Percentiles rank a stretch among this genome's conserved stretches.
Evolutionary conservation across 2,797 vertebrate species (phyloP).

Genomic region (Oryzias sinensis): DNA sequence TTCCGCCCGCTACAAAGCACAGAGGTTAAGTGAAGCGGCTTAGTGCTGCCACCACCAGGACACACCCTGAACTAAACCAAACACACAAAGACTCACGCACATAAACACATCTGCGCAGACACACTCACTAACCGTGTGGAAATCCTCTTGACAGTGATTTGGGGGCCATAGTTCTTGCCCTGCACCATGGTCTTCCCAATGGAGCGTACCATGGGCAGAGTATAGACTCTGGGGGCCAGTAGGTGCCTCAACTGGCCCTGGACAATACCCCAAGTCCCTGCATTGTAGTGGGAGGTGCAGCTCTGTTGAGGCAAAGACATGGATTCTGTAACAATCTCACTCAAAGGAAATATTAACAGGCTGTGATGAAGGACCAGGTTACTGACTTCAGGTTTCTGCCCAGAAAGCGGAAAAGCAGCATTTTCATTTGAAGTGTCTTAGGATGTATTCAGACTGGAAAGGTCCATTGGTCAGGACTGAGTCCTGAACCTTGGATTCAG

Average conservation of each 20-base stretch:
- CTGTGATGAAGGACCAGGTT: no score
- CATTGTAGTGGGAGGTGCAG: conserved; percentile 79
- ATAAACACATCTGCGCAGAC: neutral
- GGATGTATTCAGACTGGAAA: no score
- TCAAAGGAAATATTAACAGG: no score
- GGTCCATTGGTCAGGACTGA: no score
- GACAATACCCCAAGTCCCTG: conserved; percentile 79
- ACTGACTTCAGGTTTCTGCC: no score
- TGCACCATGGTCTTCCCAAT: conserved; percentile 86
- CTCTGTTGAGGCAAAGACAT: conserved; percentile 55
- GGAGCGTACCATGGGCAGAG: conserved; percentile 81
- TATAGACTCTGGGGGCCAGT: conserved; percentile 81
- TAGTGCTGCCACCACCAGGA: neutral
- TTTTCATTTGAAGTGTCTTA: no score
- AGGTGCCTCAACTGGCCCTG: conserved; percentile 82
- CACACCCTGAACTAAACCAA: no score
- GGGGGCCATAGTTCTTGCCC: conserved; percentile 84
- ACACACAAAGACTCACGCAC: no score
- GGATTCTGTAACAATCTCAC: no score
- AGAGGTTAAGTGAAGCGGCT: neutral
- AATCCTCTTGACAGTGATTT: conserved; percentile 84
- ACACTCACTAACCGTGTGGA: conserved; percentile 73
- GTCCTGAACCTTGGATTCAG: no score
- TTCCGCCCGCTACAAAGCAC: conserved; percentile 72
- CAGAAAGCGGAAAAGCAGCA: no score